Base-by-base conservation (phyloP, 2,888 invertebrate genomes). In the Clunio marinus region DNA sequence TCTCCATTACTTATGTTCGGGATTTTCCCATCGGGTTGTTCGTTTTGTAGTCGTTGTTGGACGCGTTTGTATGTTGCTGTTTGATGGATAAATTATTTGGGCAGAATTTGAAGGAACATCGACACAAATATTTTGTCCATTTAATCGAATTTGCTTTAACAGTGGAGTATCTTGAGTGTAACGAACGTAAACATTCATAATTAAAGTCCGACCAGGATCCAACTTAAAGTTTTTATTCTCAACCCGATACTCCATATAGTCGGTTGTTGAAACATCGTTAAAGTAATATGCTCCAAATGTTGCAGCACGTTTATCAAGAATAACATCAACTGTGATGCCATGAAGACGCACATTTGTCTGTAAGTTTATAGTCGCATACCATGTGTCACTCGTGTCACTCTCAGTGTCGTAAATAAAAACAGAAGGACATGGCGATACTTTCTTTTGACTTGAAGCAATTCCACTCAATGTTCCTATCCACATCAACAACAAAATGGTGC, bases 331-430 rank as follows among this genome's bases (percentile, higher is more conserved):
- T 81, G 84, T 84, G 2, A 86, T 75, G 0, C 86, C 85, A 68
- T 82, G 81, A 1, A 86, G 77, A 0, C 81, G 82, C 73, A 83
- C 84, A 62, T 81, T 80, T 0, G 83, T 83, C 17, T 81, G 80
- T 1, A 86, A 74, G 70, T 81, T 81, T n/a, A 85, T 78, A 1
- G 81, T 81, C 0, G 85, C 86, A 72, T 84, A 85, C 85, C 86
- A 86, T 28, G 83, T 75, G 32, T 84, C 84, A 0, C 80, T 77
- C 72, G 84, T 84, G 0, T 80, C 76, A 1, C 81, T 80, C 0
- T 80, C 78, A 0, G 80, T 79, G 70, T 84, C 83, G 74, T 86
- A 86, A 63, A 76, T 77, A 75, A 86, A 86, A 37, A 84, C 80
- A 70, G 81, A 80, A 15, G 86, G 85, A 71, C 86, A 86, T 1